Evolutionary conservation across 2,113 vertebrate genomes (phyloP), one percentile per base, ranked within the genome.

Genomic region (Serranochromis macrocephalus): DNA sequence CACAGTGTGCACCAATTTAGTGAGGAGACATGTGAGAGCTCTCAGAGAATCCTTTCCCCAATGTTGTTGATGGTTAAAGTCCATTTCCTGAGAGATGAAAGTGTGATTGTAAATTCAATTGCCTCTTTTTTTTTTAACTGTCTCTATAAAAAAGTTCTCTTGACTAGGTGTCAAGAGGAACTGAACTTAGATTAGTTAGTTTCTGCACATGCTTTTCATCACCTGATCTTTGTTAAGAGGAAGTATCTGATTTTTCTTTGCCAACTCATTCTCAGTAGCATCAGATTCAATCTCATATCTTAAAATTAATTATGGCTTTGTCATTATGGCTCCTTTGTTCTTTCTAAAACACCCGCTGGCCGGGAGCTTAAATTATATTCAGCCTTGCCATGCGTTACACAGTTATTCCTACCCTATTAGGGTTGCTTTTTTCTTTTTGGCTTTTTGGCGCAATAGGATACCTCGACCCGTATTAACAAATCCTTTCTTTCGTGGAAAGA

Each of bases 401-500:
- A 36, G 73, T 79, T 87, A 82, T 87, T 91, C 55, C 55, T 80
- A 73, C 82, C 83, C 13, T 84, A 51, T 92, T 88, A 85, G 29
- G 82, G 61, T 84, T 86, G 90, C 54, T 55, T 81, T 55, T 63
- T 82, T 54, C 53, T 73, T 82, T 86, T 85, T 85, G 88, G 87
- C 86, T 87, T 21, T 21, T 21, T 21, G 21, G 16, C 49, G 84
- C 89, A 91, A 94, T 57, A 29, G 63, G 81, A 94, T 71, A 61
- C 79, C 21, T 45, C 3, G 2, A 16, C 78, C 78, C 3, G 85
- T 86, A 83, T 89, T 87, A 87, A 90, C 85, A 92, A 92, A 93
- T 92, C 88, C 85, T 8, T 36, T 92, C 85, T 89, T 94, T 94
- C 89, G 88, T 92, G 91, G 91, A 93, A 94, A 87, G 88, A 57